Base-by-base conservation (phyloP, 2,113 vertebrate genomes). In the Anarrhichthys ocellatus region DNA sequence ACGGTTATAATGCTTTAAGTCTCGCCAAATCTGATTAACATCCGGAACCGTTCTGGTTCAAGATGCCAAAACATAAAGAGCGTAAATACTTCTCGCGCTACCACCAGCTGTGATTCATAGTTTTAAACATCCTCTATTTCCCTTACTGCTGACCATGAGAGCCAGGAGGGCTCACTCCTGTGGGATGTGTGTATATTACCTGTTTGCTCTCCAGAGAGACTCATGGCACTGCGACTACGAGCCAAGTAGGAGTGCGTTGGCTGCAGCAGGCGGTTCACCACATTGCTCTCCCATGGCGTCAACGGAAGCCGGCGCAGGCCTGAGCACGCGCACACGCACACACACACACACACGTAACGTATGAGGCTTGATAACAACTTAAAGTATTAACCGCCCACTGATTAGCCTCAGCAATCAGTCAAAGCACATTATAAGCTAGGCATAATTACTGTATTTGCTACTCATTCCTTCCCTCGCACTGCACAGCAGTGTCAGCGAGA, bases 191-290 rank as follows among this genome's bases (percentile, higher is more conserved):
- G 86, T 66, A 13, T 54, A 29, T 84, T 98, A 99, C 98, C 98
- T 96, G 96, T 74, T 84, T 92, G 89, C 15, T 99, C 97, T 95
- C 97, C 98, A 85, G 96, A 96, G 94, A 99, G 93, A 40, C 97
- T 97, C 79, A 97, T 96, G 66, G 97, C 96, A 81, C 98, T 99
- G 94, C 97, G 97, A 90, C 98, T 99, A 61, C 98, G 95, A 84
- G 98, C 98, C 96, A 99, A 94, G 93, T 97, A 99, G 9, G 98
- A 98, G 92, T 99, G 98, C 10, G 98, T 99, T 77, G 98, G 98
- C 92, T 93, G 98, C 96, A 97, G 96, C 73, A 99, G 96, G 83
- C 98, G 97, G 94, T 92, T 98, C 90, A 99, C 97, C 82, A 99
- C 90, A 67, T 88, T 97, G 94, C 95, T 99, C 93, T 99, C 98